These are phyloP conservation scores for Drosophila nasuta DNA, from an alignment of 1,140 invertebrate species.

Conservation along the genomic window DNA sequence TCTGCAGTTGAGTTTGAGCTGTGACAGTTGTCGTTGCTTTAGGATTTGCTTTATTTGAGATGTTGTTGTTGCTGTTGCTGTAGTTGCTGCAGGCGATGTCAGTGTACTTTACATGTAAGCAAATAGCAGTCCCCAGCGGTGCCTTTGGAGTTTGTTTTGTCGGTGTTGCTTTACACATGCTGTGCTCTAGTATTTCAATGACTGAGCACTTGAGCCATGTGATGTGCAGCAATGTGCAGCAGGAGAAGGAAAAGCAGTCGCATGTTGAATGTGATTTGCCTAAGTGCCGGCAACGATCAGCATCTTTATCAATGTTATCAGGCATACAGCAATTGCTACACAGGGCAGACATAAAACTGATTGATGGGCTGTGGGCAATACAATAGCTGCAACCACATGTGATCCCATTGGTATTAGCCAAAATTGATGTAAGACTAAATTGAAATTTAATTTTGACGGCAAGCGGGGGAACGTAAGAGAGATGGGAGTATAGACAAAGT, in stretches of 20 bases:
- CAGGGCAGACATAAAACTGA: constrained; percentile 27
- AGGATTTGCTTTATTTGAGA: constrained; percentile 37
- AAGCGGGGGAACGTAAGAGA: not conserved
- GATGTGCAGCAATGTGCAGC: constrained; percentile 7
- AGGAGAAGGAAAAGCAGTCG: not conserved
- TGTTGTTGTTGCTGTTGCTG: constrained; percentile 14
- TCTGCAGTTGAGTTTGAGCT: constrained; percentile 36
- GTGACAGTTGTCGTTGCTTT: constrained; percentile 38
- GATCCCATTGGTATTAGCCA: constrained; percentile 41
- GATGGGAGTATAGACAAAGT: constrained; percentile 18
- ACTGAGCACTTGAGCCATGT: constrained; percentile 23
- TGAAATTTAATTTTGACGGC: constrained; percentile 66
- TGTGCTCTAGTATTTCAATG: constrained; percentile 28
- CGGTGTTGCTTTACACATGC: constrained; percentile 29
- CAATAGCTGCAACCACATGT: constrained; percentile 25
- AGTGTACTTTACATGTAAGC: constrained; percentile 53
- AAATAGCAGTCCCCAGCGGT: constrained; percentile 48
- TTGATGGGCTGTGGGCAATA: constrained; percentile 27
- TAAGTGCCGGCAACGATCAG: constrained; percentile 48
- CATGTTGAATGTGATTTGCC: constrained; percentile 42
- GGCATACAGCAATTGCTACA: not conserved
- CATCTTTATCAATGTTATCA: constrained; percentile 42
- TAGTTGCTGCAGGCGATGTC: constrained; percentile 38
- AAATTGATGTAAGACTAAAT: constrained; percentile 49
- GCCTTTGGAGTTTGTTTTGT: constrained; percentile 32